phyloP scores from a whole-genome alignment of 2,888 invertebrate species.

The Oeneis ivallda region DNA sequence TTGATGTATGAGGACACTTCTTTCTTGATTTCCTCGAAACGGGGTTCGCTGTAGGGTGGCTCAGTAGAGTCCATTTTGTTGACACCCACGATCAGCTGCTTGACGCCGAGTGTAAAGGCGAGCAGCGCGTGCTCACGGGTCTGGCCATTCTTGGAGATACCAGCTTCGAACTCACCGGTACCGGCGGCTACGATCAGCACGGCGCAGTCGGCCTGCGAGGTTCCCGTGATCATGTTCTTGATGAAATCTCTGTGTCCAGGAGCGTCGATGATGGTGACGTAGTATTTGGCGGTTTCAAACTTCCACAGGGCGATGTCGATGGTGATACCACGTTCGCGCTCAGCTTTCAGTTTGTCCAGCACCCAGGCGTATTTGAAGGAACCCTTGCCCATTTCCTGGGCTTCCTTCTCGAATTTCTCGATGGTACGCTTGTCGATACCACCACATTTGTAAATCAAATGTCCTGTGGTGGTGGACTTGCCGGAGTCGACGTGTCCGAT shows the following conservation, averaged over 20 bases:
- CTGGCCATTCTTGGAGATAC: constrained; percentile 99
- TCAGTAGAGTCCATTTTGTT: constrained; percentile 99
- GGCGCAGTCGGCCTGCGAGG: constrained; percentile 96
- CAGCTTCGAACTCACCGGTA: constrained; percentile 99
- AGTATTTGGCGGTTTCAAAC: constrained; percentile 97
- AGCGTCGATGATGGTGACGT: constrained; percentile 99
- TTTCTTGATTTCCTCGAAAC: constrained; percentile 99
- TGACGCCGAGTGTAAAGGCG: constrained; percentile 99
- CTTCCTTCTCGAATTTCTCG: constrained; percentile 99
- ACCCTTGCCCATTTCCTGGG: constrained; percentile 99
- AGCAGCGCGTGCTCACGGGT: constrained; percentile 99
- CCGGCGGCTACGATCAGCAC: constrained; percentile 99
- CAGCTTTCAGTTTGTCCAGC: constrained; percentile 99
- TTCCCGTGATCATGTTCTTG: constrained; percentile 99
- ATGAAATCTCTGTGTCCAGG: constrained; percentile 99
- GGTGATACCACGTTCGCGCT: constrained; percentile 99
- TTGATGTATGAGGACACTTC: constrained; percentile 99
- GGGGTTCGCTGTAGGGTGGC: constrained; percentile 96
- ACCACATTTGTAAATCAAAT: constrained; percentile 99
- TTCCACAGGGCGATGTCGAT: constrained; percentile 99
- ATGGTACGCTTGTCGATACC: constrained; percentile 99
- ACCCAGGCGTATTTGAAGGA: constrained; percentile 99
- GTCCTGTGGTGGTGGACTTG: constrained; percentile 98
- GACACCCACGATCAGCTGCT: constrained; percentile 99
- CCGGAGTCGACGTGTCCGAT: constrained; percentile 99